Evolutionary conservation across 2,113 vertebrate genomes (phyloP).

Genomic region (Dascyllus trimaculatus): DNA sequence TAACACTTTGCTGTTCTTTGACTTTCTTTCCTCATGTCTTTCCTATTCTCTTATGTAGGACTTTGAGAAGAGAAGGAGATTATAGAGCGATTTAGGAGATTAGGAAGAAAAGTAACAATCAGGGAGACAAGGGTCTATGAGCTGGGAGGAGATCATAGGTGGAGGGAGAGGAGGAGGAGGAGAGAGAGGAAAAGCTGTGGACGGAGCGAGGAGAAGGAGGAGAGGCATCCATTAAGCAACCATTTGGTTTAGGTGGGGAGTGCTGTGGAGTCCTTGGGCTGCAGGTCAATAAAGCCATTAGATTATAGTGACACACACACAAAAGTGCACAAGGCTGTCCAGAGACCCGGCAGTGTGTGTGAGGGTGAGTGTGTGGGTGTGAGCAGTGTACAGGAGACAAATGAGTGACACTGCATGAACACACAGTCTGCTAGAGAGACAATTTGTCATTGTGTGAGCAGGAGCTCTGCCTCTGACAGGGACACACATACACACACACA

Average conservation of each 20-base stretch:
- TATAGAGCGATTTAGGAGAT: slow-evolving; percentile 47
- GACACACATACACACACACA: slow-evolving; percentile 4
- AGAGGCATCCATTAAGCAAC: slow-evolving; percentile 36
- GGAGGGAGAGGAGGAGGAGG: not conserved
- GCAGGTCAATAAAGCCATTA: slow-evolving; percentile 74
- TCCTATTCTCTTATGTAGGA: slow-evolving; percentile 25
- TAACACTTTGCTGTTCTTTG: not conserved
- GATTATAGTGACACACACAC: slow-evolving; percentile 51
- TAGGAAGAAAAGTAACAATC: slow-evolving; percentile 38
- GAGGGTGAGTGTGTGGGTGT: slow-evolving; percentile 27
- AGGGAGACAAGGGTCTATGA: slow-evolving; percentile 8
- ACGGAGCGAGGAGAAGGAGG: slow-evolving; percentile 20
- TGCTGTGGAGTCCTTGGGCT: slow-evolving; percentile 57
- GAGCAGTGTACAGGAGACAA: slow-evolving; percentile 41
- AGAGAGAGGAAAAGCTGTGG: not conserved
- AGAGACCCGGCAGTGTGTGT: slow-evolving; percentile 27
- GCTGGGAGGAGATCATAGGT: slow-evolving; percentile 23
- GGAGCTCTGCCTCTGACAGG: slow-evolving; percentile 31
- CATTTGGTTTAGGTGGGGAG: slow-evolving; percentile 36
- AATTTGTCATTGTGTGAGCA: slow-evolving; percentile 59
- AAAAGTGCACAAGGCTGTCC: slow-evolving; percentile 15
- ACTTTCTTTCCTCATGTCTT: slow-evolving; percentile 31
- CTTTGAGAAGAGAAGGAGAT: slow-evolving; percentile 33
- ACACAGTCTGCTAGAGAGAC: slow-evolving; percentile 46
- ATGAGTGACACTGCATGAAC: slow-evolving; percentile 65